Evolutionary conservation across 37 sponge, comb jelly and placozoan species (phyloP), one percentile per base, ranked within the genome.

Genomic region (Petrosia ficiformis): DNA sequence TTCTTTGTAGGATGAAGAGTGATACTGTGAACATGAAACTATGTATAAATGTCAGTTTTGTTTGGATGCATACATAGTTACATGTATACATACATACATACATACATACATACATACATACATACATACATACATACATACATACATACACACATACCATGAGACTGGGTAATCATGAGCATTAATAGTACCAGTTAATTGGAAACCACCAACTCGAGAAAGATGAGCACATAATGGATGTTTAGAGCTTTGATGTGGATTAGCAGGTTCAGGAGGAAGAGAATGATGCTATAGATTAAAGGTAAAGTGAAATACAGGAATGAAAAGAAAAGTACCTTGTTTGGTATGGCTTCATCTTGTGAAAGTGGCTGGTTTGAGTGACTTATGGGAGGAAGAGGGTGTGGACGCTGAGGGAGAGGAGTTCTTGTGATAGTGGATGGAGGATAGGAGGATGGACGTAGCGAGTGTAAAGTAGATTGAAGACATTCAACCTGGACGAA

Each of bases 201-300:
- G 75, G 28, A 87, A 85, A 0, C 97, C 97, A 0, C 87, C 97
- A 25, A 87, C 77, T 10, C 87, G 78, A 3, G 88, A 77, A 42
- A 89, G 72, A 48, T 96, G 97, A 42, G 89, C 71, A 40, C 90
- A 79, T 35, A 59, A 42, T 6, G 93, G 83, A 2, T 76, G 80
- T 22, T 72, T 64, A 8, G 65, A 26, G 1, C 34, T 19, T 59
- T 25, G 69, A 41, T 85, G 74, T 29, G 82, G 82, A 54, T 90
- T 90, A 39, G 66, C 67, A 22, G 81, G 86, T 19, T 78, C 82
- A 68, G 34, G 26, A 25, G 91, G 91, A 5, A 90, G 26, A 8
- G 42, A 66, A 1, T 11, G 10, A n/a, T 42, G 73, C 73, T 52
- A 16, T 29, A 73, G 6, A 14, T 42, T 40, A 3, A 2, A n/a